Percentiles rank a stretch among this genome's conserved stretches.
Evolutionary conservation across 2,797 vertebrate species (phyloP).

Genomic region (Dromococcyx pavoninus): DNA sequence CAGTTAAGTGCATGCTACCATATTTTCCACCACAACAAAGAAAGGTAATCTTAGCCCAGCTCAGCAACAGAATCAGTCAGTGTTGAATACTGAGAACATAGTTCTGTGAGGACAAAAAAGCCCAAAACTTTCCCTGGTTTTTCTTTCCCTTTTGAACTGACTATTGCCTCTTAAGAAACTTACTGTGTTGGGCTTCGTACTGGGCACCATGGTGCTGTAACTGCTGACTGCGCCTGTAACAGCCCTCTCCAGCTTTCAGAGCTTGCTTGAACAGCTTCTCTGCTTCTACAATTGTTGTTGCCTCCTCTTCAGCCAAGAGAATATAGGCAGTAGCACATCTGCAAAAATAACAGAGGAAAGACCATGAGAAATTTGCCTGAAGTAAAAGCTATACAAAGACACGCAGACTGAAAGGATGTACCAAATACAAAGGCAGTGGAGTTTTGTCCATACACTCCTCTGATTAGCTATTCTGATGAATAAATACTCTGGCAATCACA

Average conservation of each 20-base stretch:
- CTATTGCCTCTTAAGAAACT: constrained; percentile 29
- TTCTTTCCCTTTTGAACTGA: not conserved
- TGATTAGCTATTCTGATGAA: not conserved
- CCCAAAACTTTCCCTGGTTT: not conserved
- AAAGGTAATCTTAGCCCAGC: not conserved
- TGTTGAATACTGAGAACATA: not conserved
- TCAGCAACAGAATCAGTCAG: not conserved
- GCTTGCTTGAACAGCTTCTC: constrained; percentile 96
- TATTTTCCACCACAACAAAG: not conserved
- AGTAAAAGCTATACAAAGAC: not conserved
- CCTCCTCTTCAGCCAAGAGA: constrained; percentile 96
- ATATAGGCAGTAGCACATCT: constrained; percentile 97
- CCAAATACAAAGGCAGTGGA: not conserved
- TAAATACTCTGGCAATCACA: not conserved
- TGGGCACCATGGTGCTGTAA: constrained; percentile 93
- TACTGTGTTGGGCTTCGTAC: constrained; percentile 96
- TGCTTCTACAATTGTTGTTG: constrained; percentile 96
- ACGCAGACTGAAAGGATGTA: not conserved
- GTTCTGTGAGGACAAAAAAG: not conserved
- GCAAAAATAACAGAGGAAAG: constrained; percentile 33
- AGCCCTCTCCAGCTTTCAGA: constrained; percentile 91
- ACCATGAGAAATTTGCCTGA: not conserved
- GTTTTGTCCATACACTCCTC: not conserved
- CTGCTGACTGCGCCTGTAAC: constrained; percentile 93
- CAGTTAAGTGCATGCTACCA: not conserved